Evolutionary conservation across 1,140 invertebrate species (phyloP).

Genomic region (Zeugodacus cucurbitae): DNA sequence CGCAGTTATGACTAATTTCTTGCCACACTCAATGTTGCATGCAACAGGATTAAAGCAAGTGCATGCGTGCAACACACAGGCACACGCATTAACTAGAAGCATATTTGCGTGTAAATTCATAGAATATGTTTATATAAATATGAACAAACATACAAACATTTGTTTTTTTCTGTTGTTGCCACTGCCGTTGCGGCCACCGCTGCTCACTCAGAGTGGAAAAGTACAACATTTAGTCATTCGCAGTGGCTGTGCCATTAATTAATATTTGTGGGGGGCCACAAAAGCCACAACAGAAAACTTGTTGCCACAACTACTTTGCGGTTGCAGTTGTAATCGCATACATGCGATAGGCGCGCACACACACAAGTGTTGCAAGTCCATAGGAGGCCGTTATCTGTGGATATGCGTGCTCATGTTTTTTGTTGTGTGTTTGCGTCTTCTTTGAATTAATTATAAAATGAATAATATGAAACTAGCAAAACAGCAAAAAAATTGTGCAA

Average conservation of each 20-base stretch:
- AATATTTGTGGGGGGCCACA: constrained; percentile 37
- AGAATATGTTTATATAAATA: neutral
- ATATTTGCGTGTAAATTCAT: neutral
- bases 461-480: constrained; percentile 1
- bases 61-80: neutral
- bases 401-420: neutral
- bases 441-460: neutral
- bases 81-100: neutral
- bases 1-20: constrained; percentile 15
- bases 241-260: constrained; percentile 23
- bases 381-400: neutral
- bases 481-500: neutral
- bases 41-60: constrained; percentile 18
- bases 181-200: neutral
- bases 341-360: neutral
- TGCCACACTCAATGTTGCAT: constrained; percentile 29
- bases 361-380: neutral
- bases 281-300: constrained; percentile 27
- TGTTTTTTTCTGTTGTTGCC: neutral
- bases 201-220: neutral
- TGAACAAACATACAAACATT: neutral
- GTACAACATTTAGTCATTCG: neutral
- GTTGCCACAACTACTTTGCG: constrained; percentile 32
- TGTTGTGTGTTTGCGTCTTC: neutral
- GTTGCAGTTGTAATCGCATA: neutral